Evolutionary conservation across 2,888 invertebrate genomes (phyloP), one percentile per base, ranked within the genome.

Genomic region (Heliconius charithonia): DNA sequence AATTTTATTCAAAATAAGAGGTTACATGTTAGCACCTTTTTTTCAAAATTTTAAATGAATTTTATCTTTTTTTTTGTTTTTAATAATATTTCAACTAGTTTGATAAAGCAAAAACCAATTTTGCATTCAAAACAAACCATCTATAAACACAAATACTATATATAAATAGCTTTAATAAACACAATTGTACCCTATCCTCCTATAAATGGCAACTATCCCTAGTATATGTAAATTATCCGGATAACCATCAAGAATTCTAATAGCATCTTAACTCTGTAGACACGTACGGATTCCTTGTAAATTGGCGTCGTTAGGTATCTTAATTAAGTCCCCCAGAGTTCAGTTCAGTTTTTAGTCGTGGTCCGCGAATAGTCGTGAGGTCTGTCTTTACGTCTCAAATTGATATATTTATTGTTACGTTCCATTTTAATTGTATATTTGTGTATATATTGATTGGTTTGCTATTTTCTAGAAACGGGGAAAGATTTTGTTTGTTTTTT

Each of bases 301-400:
- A 94, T 94, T 94, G 93, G 91, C 92, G 85, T 91, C 91, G 91
- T 91, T 93, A 89, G 89, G 90, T 88, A 87, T 90, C 91, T 93
- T 94, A 94, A 94, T 94, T 94, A 94, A 94, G 93, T 89, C 91
- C 84, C 51, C 88, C 41, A 22, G 32, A 32, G 67, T 67, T 89
- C 16, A 32, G 72, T 63, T 88, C 88, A 91, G 91, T 94, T 94
- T 93, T 93, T 93, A 92, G 91, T 86, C 85, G 83, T 82, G 83
- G 83, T 79, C 81, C 72, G 78, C 82, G 81, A 73, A 77, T 75
- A 79, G 81, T 85, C 82, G 83, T 83, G 84, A 82, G 79, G 45
- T 66, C 32, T 56, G 32, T 16, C 56, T 72, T 72, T 72, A 72
- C 59, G 59, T 59, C 76, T 66, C 51, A 41, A 75, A 76, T 76